Conservation (phyloP, 2,888 invertebrate species). For the Glomeris marginata region DNA sequence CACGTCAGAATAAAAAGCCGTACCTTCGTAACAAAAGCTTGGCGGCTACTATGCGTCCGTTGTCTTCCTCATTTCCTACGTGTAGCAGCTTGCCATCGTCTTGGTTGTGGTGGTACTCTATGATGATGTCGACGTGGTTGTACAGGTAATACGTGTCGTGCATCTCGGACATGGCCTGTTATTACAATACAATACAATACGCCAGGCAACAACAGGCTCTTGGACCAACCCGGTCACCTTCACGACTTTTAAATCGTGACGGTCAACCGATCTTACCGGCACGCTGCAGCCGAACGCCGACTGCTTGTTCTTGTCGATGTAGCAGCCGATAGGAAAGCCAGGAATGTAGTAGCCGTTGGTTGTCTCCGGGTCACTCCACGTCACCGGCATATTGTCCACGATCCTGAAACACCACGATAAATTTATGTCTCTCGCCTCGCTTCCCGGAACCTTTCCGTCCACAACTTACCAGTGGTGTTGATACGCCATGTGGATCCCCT, state of each 20-base stretch:
- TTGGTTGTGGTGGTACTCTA: constrained; percentile 82
- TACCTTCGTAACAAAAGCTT: constrained; percentile 36
- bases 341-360: constrained; percentile 57
- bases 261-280: constrained; percentile 9
- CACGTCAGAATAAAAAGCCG: constrained; percentile 21
- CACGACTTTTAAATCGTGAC: too few relatives aligned
- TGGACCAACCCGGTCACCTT: too few relatives aligned
- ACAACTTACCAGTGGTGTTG: constrained; percentile 76
- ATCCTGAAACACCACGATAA: constrained; percentile 27
- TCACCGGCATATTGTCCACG: constrained; percentile 95
- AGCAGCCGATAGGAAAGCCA: constrained; percentile 97
- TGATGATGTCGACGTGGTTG: constrained; percentile 88
- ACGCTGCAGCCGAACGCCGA: constrained; percentile 36
- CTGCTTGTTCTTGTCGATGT: constrained; percentile 45
- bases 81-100: constrained; percentile 69
- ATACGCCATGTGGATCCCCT: constrained; percentile 88
- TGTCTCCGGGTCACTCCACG: constrained; percentile 66
- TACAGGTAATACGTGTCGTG: constrained; percentile 75
- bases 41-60: constrained; percentile 59
- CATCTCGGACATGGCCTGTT: too few relatives aligned
- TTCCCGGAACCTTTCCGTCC: background rate
- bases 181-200: too few relatives aligned
- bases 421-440: background rate
- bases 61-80: constrained; percentile 45
- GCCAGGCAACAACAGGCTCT: too few relatives aligned